Conservation (phyloP, 2,113 vertebrate species). For the Antigone vipio region DNA sequence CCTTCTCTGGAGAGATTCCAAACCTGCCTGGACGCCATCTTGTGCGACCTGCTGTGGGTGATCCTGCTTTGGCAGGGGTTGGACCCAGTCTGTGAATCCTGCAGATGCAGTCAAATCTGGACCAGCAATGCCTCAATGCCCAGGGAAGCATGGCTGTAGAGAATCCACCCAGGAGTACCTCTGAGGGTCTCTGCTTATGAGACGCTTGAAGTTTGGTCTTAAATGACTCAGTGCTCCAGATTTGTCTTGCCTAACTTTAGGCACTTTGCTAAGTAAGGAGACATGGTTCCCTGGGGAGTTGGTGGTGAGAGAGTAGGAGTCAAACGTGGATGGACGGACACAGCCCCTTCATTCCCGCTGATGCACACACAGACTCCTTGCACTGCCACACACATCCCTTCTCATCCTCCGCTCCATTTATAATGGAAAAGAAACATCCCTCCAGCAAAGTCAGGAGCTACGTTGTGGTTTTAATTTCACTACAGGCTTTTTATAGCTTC, state of each 20-base stretch:
- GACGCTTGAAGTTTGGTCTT: not conserved
- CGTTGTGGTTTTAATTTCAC: not conserved
- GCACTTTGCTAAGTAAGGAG: not conserved
- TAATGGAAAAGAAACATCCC: not conserved
- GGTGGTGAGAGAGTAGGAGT: not conserved
- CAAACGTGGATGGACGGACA: not conserved
- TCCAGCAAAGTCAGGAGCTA: not conserved
- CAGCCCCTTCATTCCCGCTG: not conserved
- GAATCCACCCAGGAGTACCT: not conserved
- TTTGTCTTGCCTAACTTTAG: not conserved
- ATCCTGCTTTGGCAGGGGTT: too few species aligned
- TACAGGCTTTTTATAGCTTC: slow-evolving; percentile 8
- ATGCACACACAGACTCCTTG: accelerated
- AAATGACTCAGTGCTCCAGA: not conserved
- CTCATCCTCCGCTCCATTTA: not conserved
- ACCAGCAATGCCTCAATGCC: not conserved
- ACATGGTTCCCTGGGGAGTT: accelerated
- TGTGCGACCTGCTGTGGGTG: too few species aligned
- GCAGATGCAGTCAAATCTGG: not conserved
- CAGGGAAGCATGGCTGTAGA: not conserved
- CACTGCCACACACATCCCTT: not conserved
- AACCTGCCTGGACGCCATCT: too few species aligned
- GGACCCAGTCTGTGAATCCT: too few species aligned
- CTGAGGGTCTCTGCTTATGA: not conserved
- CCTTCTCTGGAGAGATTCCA: too few species aligned